A percentile compares a stretch with the other conserved stretches of the same genome.
Conservation (phyloP, 2,797 vertebrate species). For the Xyrichtys novacula region DNA sequence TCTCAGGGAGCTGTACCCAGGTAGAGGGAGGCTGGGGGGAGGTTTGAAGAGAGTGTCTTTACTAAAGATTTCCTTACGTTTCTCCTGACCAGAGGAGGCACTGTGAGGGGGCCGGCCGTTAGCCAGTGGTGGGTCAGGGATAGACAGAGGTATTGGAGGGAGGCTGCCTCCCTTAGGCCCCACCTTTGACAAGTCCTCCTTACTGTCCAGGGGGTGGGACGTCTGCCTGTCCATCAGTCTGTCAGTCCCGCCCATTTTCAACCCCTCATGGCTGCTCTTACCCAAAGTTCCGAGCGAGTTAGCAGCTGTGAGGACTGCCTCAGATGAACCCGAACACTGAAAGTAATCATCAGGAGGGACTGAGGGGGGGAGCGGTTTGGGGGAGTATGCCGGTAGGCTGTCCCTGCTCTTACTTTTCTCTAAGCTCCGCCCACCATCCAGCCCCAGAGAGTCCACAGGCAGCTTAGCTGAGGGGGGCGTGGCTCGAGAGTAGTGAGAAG, state of each 20-base stretch:
- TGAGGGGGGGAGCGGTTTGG: conserved; percentile 82
- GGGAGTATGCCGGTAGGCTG: conserved; percentile 89
- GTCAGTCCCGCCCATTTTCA: conserved; percentile 86
- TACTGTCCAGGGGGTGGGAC: conserved; percentile 87
- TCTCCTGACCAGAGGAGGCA: conserved; percentile 91
- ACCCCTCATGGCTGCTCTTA: conserved; percentile 91
- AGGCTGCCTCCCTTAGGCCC: conserved; percentile 85
- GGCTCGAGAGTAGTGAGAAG: conserved; percentile 88
- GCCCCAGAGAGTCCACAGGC: conserved; percentile 86
- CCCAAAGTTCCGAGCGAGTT: conserved; percentile 90
- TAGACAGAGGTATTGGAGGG: conserved; percentile 81
- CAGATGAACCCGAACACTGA: conserved; percentile 92
- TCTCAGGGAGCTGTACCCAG: conserved; percentile 89
- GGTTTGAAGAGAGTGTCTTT: conserved; percentile 97
- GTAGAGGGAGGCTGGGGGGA: conserved; percentile 88
- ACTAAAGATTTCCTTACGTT: conserved; percentile 96
- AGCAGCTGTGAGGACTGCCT: conserved; percentile 89
- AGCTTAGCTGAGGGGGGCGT: conserved; percentile 87
- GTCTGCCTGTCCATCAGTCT: conserved; percentile 86
- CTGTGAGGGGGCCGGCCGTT: conserved; percentile 90
- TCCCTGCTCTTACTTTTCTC: conserved; percentile 91
- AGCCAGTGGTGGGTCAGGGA: conserved; percentile 85
- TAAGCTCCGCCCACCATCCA: conserved; percentile 82
- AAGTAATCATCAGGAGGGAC: conserved; percentile 90
- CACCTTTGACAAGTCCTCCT: conserved; percentile 88